Percentiles rank a stretch among this genome's conserved stretches.
Evolutionary conservation across 2,113 vertebrate genomes (phyloP).

Genomic region (Forbesichthys papilliferus): DNA sequence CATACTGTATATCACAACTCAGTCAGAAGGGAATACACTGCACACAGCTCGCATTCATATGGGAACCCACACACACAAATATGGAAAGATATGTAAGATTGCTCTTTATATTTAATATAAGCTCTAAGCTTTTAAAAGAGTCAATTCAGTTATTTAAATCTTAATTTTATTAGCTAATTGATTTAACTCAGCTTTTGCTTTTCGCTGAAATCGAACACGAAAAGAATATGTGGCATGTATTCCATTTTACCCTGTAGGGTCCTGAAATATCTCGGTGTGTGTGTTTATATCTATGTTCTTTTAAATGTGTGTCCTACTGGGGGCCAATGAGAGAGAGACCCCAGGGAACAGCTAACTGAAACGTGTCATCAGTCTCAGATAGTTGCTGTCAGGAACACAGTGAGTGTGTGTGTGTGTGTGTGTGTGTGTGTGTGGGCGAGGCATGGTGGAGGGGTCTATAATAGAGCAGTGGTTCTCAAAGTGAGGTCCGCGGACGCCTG

Average conservation of each 20-base stretch:
- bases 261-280: slow-evolving; percentile 3
- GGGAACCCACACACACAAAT: slow-evolving; percentile 16
- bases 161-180: not conserved
- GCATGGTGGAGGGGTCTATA: too few species aligned
- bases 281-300: not conserved
- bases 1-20: slow-evolving; percentile 64
- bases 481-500: too few species aligned
- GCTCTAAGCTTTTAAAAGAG: not conserved
- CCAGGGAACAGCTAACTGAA: slow-evolving; percentile 46
- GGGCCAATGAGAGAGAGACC: slow-evolving; percentile 57
- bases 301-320: slow-evolving; percentile 44
- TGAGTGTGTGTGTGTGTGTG: not conserved
- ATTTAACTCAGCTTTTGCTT: not conserved
- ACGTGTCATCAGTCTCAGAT: slow-evolving; percentile 62
- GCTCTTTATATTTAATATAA: not conserved
- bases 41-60: slow-evolving; percentile 49
- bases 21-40: slow-evolving; percentile 63
- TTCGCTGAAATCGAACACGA: not conserved
- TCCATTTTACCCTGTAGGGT: not conserved
- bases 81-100: not conserved
- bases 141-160: not conserved
- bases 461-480: too few species aligned
- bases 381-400: slow-evolving; percentile 49
- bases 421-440: not conserved
- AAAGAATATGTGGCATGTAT: not conserved